Evolutionary conservation across 2,797 vertebrate species (phyloP), one percentile per base, ranked within the genome.

Genomic region (Gadopsis marmoratus): DNA sequence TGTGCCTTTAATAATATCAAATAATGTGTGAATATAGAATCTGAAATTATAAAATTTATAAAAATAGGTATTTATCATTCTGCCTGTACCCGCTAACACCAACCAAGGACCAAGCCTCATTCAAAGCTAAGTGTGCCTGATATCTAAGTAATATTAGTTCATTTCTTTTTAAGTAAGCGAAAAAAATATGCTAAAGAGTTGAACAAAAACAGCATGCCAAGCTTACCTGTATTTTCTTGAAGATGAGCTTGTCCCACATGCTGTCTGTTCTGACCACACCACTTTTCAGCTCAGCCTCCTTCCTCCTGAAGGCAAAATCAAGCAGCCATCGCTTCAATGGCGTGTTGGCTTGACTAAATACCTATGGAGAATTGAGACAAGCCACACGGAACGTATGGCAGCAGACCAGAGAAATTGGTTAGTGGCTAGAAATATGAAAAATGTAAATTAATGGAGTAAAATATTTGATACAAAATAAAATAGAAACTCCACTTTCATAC

Each of bases 241-340:
- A 99, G 93, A 99, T 97, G 7, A 99, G 93, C 83, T 93, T 97
- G 89, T 99, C 98, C 98, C 98, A 99, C 76, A 99, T 89, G 90
- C 97, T 99, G 92, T 99, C 96, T 78, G 93, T 97, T 88, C 98
- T 94, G 33, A 99, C 90, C 79, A 99, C 94, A 4, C 98, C 97
- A 4, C 94, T 97, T 81, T 95, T 96, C 33, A 99, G 95, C 81
- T 99, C 97, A 0, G 97, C 96, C 89, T 97, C 96, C 94, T 99
- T 99, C 89, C 98, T 96, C 81, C 95, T 96, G 73, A 96, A 97
- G 72, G 98, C 98, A 70, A 99, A 97, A 87, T 98, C 97, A 56
- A 99, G 92, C 56, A 99, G 84, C 98, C 97, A 98, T 35, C 95
- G 95, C 88, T 99, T 99, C 70, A 99, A 59, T 0, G 96, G 94